Evolutionary conservation across 2,113 vertebrate species (phyloP), one percentile per base, ranked within the genome.

Genomic region (Pseudopodoces humilis): DNA sequence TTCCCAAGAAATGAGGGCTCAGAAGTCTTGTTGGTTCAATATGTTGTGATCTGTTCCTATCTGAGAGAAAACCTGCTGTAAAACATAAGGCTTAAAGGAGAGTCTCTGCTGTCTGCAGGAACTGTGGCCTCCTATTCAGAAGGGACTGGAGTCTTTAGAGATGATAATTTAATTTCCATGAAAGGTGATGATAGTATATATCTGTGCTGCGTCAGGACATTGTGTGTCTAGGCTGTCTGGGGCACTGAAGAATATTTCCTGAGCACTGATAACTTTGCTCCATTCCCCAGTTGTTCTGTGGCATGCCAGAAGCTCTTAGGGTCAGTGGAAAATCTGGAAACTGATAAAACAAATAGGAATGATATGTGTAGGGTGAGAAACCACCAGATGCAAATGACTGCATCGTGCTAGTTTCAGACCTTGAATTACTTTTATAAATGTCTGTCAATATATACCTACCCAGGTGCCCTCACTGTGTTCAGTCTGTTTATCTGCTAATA

Each of bases 261-360:
- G 47, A 31, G 30, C 3, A 2, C 24, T 55, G 62, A 44, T 46
- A 19, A 10, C 30, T 27, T 72, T 43, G 16, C 24, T 53, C 7
- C 0, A 0, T 59, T 70, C 18, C 13, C 13, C 22, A 4, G 0
- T 47, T 71, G 37, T 49, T 82, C 3, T 70, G 21, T 68, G 39
- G 19, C 7, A 1, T 50, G 25, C 8, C n/a, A 46, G 67, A 55
- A 82, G 30, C 12, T 56, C n/a, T 56, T 8, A 0, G 46, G 65
- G 59, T 7, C 33, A 68, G 6, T 5, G 9, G 43, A 44, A 62
- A 43, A 55, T 3, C 30, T 65, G 30, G 41, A 71, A 77, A 37
- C 20, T 30, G 11, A 16, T 89, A 11, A 85, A 94, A 55, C 21
- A 67, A 25, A 37, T 52, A 39, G 7, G 25, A 83, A 18, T 33